Conservation (phyloP, 2,797 vertebrate species). For the Argya squamiceps region DNA sequence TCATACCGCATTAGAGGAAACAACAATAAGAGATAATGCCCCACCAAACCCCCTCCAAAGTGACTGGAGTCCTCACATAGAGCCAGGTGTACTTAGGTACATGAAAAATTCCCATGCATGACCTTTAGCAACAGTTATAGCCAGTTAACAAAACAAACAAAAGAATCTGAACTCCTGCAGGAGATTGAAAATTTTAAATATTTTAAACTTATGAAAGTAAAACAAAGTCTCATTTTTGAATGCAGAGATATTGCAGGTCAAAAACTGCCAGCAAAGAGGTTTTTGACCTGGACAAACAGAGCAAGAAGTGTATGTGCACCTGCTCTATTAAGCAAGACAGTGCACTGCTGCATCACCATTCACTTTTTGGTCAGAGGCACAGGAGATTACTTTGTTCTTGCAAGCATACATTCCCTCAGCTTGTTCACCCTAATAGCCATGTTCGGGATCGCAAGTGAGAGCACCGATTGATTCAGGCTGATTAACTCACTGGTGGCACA, state of each 20-base stretch:
- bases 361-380: accelerated
- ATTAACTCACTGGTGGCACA: background rate
- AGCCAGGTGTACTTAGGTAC: background rate
- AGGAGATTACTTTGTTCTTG: background rate
- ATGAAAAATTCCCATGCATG: background rate
- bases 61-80: background rate
- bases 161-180: background rate
- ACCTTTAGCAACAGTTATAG: background rate
- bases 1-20: constrained; percentile 37
- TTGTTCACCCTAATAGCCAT: background rate
- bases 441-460: background rate
- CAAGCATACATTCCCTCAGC: background rate
- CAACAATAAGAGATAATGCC: constrained; percentile 15
- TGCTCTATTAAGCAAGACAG: background rate
- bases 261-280: background rate
- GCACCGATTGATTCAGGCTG: background rate
- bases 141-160: background rate
- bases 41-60: constrained; percentile 59
- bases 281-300: constrained; percentile 31
- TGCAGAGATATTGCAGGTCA: constrained; percentile 10
- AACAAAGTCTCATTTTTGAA: constrained; percentile 13
- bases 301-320: background rate
- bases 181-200: background rate
- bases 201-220: background rate
- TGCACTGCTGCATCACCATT: background rate